Evolutionary conservation across 2,888 invertebrate genomes (phyloP), one percentile per base, ranked within the genome.

Genomic region (Myopa testacea): DNA sequence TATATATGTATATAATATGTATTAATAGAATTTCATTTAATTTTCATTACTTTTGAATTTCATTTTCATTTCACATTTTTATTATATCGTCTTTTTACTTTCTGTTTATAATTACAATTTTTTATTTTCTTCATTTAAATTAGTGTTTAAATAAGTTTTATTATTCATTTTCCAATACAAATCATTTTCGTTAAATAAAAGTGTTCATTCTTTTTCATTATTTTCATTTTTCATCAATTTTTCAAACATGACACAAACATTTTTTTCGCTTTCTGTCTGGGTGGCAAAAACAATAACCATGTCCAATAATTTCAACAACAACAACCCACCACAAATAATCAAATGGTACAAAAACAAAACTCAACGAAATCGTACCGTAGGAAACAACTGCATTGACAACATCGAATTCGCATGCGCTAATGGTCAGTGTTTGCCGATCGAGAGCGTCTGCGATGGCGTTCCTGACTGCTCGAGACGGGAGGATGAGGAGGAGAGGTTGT

Each of bases 391-490:
- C 81, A 84, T 84, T 82, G 83, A 84, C 83, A 82, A 90, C 90
- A 82, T 84, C 81, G 92, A 93, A 83, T 93, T 93, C 85, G 89
- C 90, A 77, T 94, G 94, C 85, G 88, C 87, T 68, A 91, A 90
- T 79, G 91, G 90, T 16, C 90, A 90, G 67, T 96, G 96, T 83
- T 93, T 96, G 78, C 94, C 95, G 67, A 91, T 91, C 83, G 92
- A 93, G 26, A 95, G 95, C 93, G 92, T 93, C 62, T 97, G 97
- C 89, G 96, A 96, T 88, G 94, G 93, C 10, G 94, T 94, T 82
- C 88, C 90, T n/a, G 97, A 97, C 87, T 97, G 97, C 84, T 88
- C 90, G 0, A 92, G 92, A 80, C 92, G 92, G 0, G 93, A 94
- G 45, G 96, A 97, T 86, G 97, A 96, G 88, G 85, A 84, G 74